phyloP scores from a whole-genome alignment of 2,113 vertebrate species.

The Aix galericulata region DNA sequence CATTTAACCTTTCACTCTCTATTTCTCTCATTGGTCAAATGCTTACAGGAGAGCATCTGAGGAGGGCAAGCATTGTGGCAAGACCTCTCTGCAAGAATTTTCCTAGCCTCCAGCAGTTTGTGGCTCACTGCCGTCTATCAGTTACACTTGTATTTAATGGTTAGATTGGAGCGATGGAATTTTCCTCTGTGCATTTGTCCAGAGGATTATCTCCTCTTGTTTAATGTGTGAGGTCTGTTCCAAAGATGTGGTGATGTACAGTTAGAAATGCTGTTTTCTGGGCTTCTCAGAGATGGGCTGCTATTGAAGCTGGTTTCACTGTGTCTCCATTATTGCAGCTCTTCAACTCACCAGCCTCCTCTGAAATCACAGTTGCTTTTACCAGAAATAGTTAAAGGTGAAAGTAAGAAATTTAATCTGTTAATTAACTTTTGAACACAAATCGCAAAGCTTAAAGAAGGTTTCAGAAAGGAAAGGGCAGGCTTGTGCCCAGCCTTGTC shows the following conservation, averaged over 20 bases:
- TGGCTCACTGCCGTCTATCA: not conserved
- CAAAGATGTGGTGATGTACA: not conserved
- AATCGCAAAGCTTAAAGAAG: not conserved
- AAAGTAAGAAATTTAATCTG: not conserved
- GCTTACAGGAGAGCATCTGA: not conserved
- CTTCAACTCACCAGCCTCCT: not conserved
- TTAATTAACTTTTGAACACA: not conserved
- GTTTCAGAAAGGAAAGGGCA: not conserved
- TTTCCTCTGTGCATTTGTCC: not conserved
- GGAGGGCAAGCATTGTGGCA: not conserved
- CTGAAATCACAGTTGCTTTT: not conserved
- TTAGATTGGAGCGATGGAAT: not conserved
- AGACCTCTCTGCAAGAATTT: not conserved
- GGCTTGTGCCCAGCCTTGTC: not conserved
- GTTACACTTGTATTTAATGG: not conserved
- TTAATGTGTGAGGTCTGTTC: not conserved
- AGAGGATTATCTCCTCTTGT: not conserved
- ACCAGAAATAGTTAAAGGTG: not conserved
- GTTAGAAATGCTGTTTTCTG: not conserved
- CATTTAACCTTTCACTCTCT: not conserved
- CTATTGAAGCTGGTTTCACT: rapidly evolving
- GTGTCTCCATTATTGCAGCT: not conserved
- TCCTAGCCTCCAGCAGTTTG: not conserved
- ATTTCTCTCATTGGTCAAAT: not conserved
- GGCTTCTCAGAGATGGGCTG: not conserved